Percentiles rank a stretch among this genome's conserved stretches.
Evolutionary conservation across 1,140 invertebrate species (phyloP).

Genomic region (Pseudomyrmex dendroicus): DNA sequence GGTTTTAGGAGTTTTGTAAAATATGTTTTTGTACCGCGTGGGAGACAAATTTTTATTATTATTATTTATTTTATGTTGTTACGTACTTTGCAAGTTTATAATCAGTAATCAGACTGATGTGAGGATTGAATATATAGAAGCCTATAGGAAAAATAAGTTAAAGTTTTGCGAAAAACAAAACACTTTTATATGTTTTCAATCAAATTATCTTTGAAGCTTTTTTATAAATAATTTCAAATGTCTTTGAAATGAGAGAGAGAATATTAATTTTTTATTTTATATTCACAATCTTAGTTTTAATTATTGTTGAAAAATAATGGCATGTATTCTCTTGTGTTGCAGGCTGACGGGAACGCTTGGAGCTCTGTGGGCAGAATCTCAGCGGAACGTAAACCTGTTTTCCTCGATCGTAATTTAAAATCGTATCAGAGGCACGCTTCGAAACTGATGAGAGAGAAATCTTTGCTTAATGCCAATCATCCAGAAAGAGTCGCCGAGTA

Average conservation of each 20-base stretch:
- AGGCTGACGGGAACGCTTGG: conserved; percentile 84
- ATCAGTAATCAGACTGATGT: no score
- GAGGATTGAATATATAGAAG: no score
- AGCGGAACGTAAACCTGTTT: conserved; percentile 87
- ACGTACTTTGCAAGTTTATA: no score
- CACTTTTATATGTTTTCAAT: not conserved
- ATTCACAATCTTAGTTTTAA: not conserved
- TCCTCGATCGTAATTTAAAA: conserved; percentile 87
- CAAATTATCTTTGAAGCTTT: not conserved
- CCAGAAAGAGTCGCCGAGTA: conserved; percentile 78
- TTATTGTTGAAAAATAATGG: conserved; percentile 53
- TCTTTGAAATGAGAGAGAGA: no score
- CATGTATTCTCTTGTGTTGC: conserved; percentile 76
- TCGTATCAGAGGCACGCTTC: conserved; percentile 83
- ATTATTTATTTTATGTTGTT: no score
- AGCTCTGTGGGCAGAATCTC: conserved; percentile 79
- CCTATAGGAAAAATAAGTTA: no score
- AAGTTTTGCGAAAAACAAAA: no score
- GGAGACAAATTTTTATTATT: no score
- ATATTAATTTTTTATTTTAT: no score
- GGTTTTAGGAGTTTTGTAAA: no score
- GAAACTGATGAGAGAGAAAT: conserved; percentile 73
- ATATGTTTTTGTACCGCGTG: no score
- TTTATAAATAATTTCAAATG: conserved; percentile 11
- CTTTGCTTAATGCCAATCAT: conserved; percentile 68